Base-by-base conservation (phyloP, 2,888 invertebrate genomes). In the Drosophila anomelani region DNA sequence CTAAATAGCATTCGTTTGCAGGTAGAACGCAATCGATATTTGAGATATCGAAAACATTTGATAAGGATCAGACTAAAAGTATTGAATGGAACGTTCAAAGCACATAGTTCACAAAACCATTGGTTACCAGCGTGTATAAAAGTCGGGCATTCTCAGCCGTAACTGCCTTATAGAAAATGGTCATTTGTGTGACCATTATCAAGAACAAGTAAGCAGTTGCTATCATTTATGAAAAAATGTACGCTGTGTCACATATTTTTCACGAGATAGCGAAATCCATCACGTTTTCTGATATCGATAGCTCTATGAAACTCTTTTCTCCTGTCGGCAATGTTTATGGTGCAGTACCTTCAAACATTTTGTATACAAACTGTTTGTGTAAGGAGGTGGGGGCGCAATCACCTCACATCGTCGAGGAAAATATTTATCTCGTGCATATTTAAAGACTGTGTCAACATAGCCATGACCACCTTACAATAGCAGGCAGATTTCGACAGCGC, bases 401-500 rank as follows among this genome's bases (percentile, higher is more conserved):
- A 83, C 83, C 81, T 77, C 66, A 71, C 47, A 20, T 15, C 38
- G 44, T 39, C 36, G 36, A 20, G 15, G 46, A 20, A 58, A 41
- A 71, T 53, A 46, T 61, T 53, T 53, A 36, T 51, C 66, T 26
- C 26, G 51, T 72, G 76, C 71, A 84, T 86, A 86, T 88, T 88
- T 88, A 62, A 88, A 86, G 75, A 64, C 81, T 79, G 70, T 79
- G 87, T 84, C 89, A 85, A 78, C 78, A 77, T 32, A 81, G 74
- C 89, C 81, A 60, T 81, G 87, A 88, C 87, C 89, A 86, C 87
- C 79, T 84, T 81, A 78, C 62, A 46, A n/a, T 34, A 36, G 66
- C 74, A 75, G 75, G 70, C 78, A 85, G 82, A 80, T 75, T 80
- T 76, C 74, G 82, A 75, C 87, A 46, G 77, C 78, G 76, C 78